These are phyloP conservation scores for Nasonia longicornis DNA, from an alignment of 1,140 invertebrate species.

Conservation along the genomic window DNA sequence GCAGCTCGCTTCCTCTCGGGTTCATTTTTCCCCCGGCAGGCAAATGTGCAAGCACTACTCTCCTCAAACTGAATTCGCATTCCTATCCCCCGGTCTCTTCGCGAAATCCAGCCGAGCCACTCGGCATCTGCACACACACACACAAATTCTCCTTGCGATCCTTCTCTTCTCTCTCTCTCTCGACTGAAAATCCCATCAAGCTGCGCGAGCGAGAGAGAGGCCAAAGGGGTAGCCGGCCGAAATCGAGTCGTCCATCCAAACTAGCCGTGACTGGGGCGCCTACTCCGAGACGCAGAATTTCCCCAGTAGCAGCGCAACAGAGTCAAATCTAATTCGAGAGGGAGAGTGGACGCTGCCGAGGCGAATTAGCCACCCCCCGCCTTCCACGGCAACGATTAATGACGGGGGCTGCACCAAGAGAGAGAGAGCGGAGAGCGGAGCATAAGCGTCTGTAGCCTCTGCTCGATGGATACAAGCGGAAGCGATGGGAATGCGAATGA, in stretches of 20 bases:
- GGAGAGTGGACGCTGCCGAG: background rate
- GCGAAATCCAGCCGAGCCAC: background rate
- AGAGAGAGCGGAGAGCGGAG: background rate
- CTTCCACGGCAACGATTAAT: constrained; percentile 32
- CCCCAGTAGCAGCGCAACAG: background rate
- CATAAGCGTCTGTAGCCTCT: background rate
- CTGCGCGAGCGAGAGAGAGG: background rate
- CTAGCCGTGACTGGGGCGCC: background rate
- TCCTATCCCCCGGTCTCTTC: background rate
- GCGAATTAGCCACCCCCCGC: constrained; percentile 22
- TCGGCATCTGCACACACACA: background rate
- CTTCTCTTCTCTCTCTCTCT: background rate
- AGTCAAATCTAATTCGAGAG: constrained; percentile 36
- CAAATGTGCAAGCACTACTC: background rate
- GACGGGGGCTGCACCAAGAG: background rate
- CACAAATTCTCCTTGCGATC: constrained; percentile 7
- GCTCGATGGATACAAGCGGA: background rate
- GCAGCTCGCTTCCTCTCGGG: background rate
- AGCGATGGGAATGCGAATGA: constrained; percentile 15
- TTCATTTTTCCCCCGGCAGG: constrained; percentile 1
- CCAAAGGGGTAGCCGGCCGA: background rate
- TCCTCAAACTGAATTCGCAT: constrained; percentile 1
- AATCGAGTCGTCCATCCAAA: constrained; percentile 28
- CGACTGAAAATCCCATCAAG: constrained; percentile 34
- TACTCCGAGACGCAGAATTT: constrained; percentile 15